These are phyloP conservation scores for Troilus luridus DNA, from an alignment of 2,888 invertebrate species.

Conservation along the genomic window DNA sequence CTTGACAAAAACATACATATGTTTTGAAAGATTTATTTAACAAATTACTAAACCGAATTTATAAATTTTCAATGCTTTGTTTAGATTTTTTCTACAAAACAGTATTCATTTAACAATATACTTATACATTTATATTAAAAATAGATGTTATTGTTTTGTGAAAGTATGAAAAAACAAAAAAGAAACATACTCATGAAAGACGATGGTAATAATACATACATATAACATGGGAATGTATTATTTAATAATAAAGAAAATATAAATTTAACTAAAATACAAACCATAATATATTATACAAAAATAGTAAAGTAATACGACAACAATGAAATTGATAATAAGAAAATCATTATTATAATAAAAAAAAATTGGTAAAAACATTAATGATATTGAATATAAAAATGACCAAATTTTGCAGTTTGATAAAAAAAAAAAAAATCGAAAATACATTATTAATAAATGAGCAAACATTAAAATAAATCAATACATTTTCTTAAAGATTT, in stretches of 20 bases:
- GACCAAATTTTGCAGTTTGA: not conserved
- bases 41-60: not conserved
- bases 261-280: conserved; percentile 3
- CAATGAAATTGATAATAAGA: not conserved
- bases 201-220: conserved; percentile 28
- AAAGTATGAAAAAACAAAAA: not conserved
- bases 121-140: conserved; percentile 11
- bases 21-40: not conserved
- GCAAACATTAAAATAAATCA: not conserved
- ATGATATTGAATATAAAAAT: not conserved
- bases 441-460: not conserved
- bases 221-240: conserved; percentile 19
- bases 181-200: conserved; percentile 17
- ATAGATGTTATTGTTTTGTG: not conserved
- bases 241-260: conserved; percentile 13
- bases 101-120: not conserved
- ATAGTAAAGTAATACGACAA: not conserved
- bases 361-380: not conserved
- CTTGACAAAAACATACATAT: not conserved
- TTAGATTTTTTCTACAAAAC: not conserved
- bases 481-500: not conserved
- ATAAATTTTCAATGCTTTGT: not conserved
- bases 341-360: not conserved
- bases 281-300: conserved; percentile 2
- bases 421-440: not conserved